Base-by-base conservation (phyloP, 2,113 vertebrate species). In the Natator depressus region DNA sequence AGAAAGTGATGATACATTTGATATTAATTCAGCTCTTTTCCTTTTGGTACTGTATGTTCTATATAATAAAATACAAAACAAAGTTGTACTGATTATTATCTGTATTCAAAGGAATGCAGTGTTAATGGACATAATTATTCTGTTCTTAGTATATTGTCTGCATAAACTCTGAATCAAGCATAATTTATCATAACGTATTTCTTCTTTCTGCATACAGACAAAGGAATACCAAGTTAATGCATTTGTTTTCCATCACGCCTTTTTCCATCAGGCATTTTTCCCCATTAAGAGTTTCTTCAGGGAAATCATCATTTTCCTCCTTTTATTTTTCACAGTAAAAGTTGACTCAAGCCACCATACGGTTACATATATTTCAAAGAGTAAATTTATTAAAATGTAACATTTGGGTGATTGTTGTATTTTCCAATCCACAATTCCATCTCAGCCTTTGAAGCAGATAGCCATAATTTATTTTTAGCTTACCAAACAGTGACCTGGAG, bases 111-210 rank as follows among this genome's bases (percentile, higher is more conserved):
- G 69, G 93, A 96, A 90, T 90, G 19, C 69, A 93, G 82, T 29
- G 31, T 89, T 96, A 96, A 94, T 80, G 16, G 62, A 97, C 96
- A 90, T 91, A 90, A 93, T 96, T 96, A 93, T 93, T 87, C 62
- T 93, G 19, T 54, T 94, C 88, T 59, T 97, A 93, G 31, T 51
- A 81, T 78, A 90, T 89, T 89, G 38, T 89, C 62, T 81, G 42
- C 49, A 95, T 96, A 95, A 97, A 97, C 85, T 88, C 27, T 88
- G 35, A 93, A 91, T 93, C 69, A 91, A 98, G 80, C 8, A 76
- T 51, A 8, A 95, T 46, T 88, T 76, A 81, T 87, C 42, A 22
- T 1, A 22, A 24, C 84, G 59, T 47, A 84, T 42, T 88, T 55
- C 88, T 89, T 22, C 22, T 57, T 38, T 53, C 50, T 80, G 17